A percentile compares a stretch with the other conserved stretches of the same genome.
Evolutionary conservation across 2,113 vertebrate species (phyloP).

Genomic region (Oophaga pumilio): DNA sequence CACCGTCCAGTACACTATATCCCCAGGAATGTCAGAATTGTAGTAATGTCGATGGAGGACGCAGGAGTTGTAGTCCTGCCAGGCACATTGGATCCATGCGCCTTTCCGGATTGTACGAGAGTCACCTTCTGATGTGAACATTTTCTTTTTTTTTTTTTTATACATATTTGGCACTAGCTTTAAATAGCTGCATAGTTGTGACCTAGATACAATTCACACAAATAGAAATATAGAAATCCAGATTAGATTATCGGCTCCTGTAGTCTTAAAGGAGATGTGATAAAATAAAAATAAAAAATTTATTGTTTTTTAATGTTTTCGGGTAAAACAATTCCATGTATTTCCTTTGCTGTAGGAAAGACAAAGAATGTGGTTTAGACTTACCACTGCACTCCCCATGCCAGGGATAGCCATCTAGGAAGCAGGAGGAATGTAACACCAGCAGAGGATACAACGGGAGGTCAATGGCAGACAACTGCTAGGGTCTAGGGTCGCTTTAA

Average conservation of each 20-base stretch:
- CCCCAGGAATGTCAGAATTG: constrained; percentile 3
- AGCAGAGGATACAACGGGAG: too few relatives aligned
- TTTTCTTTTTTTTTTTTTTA: neutral
- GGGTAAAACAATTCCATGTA: too few relatives aligned
- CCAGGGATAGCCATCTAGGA: too few relatives aligned
- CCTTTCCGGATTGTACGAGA: neutral
- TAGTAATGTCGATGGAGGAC: neutral
- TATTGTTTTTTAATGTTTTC: too few relatives aligned
- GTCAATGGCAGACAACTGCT: too few relatives aligned
- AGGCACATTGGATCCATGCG: neutral
- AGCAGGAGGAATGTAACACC: too few relatives aligned
- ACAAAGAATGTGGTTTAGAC: too few relatives aligned
- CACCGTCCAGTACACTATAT: neutral
- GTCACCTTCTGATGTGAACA: neutral
- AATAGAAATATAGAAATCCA: neutral
- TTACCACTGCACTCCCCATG: too few relatives aligned
- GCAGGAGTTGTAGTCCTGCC: neutral
- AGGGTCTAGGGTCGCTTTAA: too few relatives aligned
- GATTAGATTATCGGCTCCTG: neutral
- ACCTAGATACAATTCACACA: constrained; percentile 12
- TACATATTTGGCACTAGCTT: constrained; percentile 7
- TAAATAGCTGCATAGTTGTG: constrained; percentile 19
- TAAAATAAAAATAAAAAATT: neutral
- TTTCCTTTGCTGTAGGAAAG: too few relatives aligned
- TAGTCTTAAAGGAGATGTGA: neutral